Base-by-base conservation (phyloP, 2,888 invertebrate species). In the Orchesella flavescens region DNA sequence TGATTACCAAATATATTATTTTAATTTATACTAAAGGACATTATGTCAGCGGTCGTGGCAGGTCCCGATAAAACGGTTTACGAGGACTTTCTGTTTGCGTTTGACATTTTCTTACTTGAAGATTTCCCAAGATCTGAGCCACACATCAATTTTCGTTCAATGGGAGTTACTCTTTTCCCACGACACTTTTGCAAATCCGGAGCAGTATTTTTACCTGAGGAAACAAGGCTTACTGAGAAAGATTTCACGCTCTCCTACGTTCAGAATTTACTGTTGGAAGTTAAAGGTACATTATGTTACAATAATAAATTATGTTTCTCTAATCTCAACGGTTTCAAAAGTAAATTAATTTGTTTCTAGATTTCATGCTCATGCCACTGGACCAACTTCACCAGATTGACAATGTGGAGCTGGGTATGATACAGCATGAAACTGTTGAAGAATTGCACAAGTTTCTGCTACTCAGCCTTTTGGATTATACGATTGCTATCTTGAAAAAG, bases 1-100 rank as follows among this genome's bases (percentile, higher is more conserved):
- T 66, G 1, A 43, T n/a, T n/a, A n/a, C n/a, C 10, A 66, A 44
- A 19, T 68, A n/a, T 46, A 13, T 21, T 21, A 3, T 4, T 12
- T 19, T 17, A 19, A 46, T 19, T 68, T 10, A 68, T 19, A 24
- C 13, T 59, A 10, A 86, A 92, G 92, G 97, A 98, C 91, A 91
- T 97, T 84, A 93, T 95, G 75, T 96, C 96, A 0, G 94, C 96
- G 73, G 95, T 98, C 95, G 95, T 98, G 87, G 93, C 94, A 75
- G 98, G 98, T 0, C 97, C 98, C 0, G 93, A 93, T 84, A 94
- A 94, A 88, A 98, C 98, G 0, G 97, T 98, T 0, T 98, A 98
- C 90, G 96, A 97, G 90, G 97, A 96, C 89, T 97, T 97, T 0
- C 91, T 98, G 87, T 98, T 98, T 91, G 93, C 97, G 89, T 98